phyloP scores from a whole-genome alignment of 1,140 invertebrate genomes.

The Hormaphis cornu region DNA sequence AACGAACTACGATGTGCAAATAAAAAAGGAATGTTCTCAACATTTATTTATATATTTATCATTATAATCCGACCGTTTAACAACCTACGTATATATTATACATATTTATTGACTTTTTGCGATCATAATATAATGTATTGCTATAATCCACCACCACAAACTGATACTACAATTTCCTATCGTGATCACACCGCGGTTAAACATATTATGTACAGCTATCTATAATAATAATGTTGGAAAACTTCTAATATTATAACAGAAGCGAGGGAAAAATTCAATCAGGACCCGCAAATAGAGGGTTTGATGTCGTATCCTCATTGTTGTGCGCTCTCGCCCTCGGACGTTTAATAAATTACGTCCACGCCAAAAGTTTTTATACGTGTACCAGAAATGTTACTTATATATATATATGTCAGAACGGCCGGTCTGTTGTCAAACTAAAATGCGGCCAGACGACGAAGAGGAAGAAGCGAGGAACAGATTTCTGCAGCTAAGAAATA shows the following conservation, averaged over 20 bases:
- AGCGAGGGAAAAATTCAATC: slow-evolving; percentile 16
- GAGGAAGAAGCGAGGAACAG: not conserved
- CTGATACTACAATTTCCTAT: not conserved
- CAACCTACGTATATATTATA: too few relatives aligned
- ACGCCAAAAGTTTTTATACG: slow-evolving; percentile 24
- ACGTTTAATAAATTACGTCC: slow-evolving; percentile 11
- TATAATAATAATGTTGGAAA: not conserved
- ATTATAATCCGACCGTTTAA: too few relatives aligned
- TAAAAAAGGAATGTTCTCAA: too few relatives aligned
- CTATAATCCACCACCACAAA: too few relatives aligned
- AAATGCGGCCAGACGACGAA: not conserved
- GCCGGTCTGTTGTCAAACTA: slow-evolving; percentile 15
- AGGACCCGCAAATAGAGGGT: not conserved
- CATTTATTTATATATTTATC: too few relatives aligned
- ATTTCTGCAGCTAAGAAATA: slow-evolving; percentile 1
- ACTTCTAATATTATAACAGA: not conserved
- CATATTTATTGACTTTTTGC: too few relatives aligned
- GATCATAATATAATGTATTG: too few relatives aligned
- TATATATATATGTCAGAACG: too few relatives aligned
- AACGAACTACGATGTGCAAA: too few relatives aligned
- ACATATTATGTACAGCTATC: not conserved
- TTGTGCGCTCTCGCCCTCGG: not conserved
- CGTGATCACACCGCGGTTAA: not conserved
- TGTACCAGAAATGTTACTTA: slow-evolving; percentile 22
- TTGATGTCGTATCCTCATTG: slow-evolving; percentile 15